Evolutionary conservation across 2,797 vertebrate species (phyloP).

Genomic region (Falco novaeseelandiae): DNA sequence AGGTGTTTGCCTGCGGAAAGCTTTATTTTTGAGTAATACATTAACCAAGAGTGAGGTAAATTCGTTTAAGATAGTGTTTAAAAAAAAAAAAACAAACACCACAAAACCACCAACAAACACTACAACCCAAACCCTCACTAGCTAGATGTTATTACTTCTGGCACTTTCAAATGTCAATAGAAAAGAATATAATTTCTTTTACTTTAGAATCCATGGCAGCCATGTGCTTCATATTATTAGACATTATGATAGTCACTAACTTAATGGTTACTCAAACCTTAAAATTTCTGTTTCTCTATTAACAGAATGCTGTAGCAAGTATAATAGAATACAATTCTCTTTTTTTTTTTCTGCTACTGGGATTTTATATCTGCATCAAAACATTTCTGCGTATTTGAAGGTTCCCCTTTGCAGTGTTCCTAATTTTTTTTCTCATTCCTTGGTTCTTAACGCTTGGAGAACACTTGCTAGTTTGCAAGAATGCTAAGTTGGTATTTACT

Average conservation of each 20-base stretch:
- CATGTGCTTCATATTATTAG: constrained; percentile 38
- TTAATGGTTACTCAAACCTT: constrained; percentile 29
- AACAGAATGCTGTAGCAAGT: constrained; percentile 11
- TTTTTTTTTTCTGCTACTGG: neutral
- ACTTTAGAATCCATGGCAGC: constrained; percentile 66
- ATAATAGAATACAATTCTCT: neutral
- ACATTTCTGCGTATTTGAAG: neutral
- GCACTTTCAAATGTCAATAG: constrained; percentile 20
- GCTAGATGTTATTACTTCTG: constrained; percentile 56
- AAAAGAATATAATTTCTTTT: constrained; percentile 61
- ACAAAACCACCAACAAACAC: too few species aligned
- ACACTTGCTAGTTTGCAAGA: neutral
- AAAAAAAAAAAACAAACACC: neutral
- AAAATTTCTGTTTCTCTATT: constrained; percentile 55
- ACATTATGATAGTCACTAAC: constrained; percentile 42
- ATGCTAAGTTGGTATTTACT: neutral
- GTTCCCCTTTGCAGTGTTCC: neutral
- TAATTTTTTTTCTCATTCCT: neutral
- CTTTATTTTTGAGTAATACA: constrained; percentile 54
- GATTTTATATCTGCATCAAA: neutral
- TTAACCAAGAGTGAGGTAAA: constrained; percentile 47
- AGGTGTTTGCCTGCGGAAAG: constrained; percentile 39
- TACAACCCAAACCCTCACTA: constrained; percentile 14
- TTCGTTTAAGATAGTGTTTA: neutral
- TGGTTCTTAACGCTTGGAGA: neutral